phyloP scores from a whole-genome alignment of 1,140 invertebrate genomes.

The Heliconius eleuchia region DNA sequence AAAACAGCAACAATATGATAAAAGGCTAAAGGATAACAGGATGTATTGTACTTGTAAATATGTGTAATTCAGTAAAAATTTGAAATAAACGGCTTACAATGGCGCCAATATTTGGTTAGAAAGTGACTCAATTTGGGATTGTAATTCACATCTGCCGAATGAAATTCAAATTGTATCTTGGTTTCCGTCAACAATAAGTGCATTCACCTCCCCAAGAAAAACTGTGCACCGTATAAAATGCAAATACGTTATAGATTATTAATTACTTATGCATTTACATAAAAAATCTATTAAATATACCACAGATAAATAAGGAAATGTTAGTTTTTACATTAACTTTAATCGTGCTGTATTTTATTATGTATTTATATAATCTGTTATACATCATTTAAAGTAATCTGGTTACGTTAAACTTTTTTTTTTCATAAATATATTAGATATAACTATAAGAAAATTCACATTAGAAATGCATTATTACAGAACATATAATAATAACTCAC shows the following conservation, averaged over 20 bases:
- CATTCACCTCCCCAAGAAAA: slow-evolving; percentile 48
- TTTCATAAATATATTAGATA: neutral
- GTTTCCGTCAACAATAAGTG: slow-evolving; percentile 60
- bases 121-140: slow-evolving; percentile 45
- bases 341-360: neutral
- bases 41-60: neutral
- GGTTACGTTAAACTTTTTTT: neutral
- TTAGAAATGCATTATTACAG: slow-evolving; percentile 19
- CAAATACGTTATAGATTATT: slow-evolving; percentile 36
- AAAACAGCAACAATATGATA: neutral
- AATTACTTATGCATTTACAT: slow-evolving; percentile 18
- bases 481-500: slow-evolving; percentile 55
- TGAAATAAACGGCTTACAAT: neutral
- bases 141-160: slow-evolving; percentile 39
- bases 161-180: slow-evolving; percentile 57
- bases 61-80: neutral
- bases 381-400: neutral
- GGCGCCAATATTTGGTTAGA: slow-evolving; percentile 37
- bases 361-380: slow-evolving; percentile 8
- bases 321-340: neutral
- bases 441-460: neutral
- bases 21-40: neutral
- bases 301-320: slow-evolving; percentile 10
- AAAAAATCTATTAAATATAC: slow-evolving; percentile 18
- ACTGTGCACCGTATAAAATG: slow-evolving; percentile 33